Percentiles rank a stretch among this genome's conserved stretches.
Evolutionary conservation across 2,888 invertebrate genomes (phyloP).

Genomic region (Agonopterix alstromeriana): DNA sequence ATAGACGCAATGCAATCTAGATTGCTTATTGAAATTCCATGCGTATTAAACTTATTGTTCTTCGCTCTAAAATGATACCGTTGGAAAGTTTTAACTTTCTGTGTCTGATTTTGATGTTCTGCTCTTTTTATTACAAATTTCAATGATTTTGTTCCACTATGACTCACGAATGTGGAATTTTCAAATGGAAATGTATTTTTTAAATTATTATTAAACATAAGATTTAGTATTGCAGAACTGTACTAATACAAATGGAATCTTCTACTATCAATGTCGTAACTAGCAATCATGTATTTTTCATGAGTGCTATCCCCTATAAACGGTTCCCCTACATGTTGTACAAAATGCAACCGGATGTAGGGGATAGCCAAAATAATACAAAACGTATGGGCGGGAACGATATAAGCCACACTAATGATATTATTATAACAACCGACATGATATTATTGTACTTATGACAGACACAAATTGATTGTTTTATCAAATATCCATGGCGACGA

Average conservation of each 20-base stretch:
- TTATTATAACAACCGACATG: slow-evolving; percentile 31
- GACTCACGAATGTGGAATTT: too few relatives aligned
- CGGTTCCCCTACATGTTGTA: slow-evolving; percentile 20
- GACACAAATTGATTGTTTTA: too few relatives aligned
- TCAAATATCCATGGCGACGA: too few relatives aligned
- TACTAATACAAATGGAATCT: not conserved
- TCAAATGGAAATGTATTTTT: too few relatives aligned
- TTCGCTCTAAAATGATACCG: slow-evolving; percentile 8
- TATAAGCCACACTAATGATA: slow-evolving; percentile 48
- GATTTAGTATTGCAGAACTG: too few relatives aligned
- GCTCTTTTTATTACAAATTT: too few relatives aligned
- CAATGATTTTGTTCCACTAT: too few relatives aligned
- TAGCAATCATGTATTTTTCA: slow-evolving; percentile 6
- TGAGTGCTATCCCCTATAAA: slow-evolving; percentile 1
- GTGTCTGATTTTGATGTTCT: not conserved
- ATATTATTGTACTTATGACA: too few relatives aligned
- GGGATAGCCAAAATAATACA: slow-evolving; percentile 47
- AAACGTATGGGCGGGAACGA: slow-evolving; percentile 65
- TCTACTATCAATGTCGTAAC: not conserved
- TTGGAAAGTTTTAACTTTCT: slow-evolving; percentile 6
- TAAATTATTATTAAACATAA: too few relatives aligned
- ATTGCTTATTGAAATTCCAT: slow-evolving; percentile 36
- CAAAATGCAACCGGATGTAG: slow-evolving; percentile 43
- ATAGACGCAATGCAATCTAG: slow-evolving; percentile 30
- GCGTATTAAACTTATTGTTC: slow-evolving; percentile 22